Evolutionary conservation across 2,113 vertebrate species (phyloP).

Genomic region (Chunga burmeisteri): DNA sequence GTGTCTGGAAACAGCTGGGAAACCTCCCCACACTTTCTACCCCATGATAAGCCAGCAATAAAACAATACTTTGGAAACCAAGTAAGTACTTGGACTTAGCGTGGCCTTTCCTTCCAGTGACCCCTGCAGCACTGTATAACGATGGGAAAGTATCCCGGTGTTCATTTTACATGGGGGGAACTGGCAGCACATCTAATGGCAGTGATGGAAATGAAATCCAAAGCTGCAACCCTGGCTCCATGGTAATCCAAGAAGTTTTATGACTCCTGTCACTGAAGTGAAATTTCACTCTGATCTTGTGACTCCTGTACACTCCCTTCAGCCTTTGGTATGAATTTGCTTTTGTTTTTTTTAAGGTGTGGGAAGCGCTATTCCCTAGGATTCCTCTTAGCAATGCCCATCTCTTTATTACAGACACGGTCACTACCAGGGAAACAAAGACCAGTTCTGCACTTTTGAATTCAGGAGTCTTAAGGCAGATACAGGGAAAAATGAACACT

Average conservation of each 20-base stretch:
- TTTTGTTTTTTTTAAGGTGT: not conserved
- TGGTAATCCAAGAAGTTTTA: not conserved
- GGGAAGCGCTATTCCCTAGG: not conserved
- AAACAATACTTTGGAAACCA: slow-evolving; percentile 18
- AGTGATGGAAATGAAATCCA: not conserved
- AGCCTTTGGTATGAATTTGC: not conserved
- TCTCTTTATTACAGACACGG: not conserved
- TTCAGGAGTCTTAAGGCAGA: not conserved
- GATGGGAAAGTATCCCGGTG: not conserved
- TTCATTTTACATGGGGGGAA: not conserved
- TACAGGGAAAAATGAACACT: not conserved
- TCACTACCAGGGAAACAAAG: not conserved
- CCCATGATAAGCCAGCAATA: slow-evolving; percentile 15
- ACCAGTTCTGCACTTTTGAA: not conserved
- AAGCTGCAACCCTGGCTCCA: not conserved
- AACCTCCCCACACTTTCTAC: slow-evolving; percentile 1
- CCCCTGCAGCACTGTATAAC: not conserved
- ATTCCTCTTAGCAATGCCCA: not conserved
- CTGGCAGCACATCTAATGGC: not conserved
- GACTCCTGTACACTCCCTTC: not conserved
- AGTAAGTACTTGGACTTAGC: not conserved
- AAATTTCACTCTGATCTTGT: not conserved
- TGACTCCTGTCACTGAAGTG: not conserved
- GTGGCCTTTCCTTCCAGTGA: not conserved
- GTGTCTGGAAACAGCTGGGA: slow-evolving; percentile 44